phyloP scores from a whole-genome alignment of 2,113 vertebrate species.

The Platichthys stellatus region DNA sequence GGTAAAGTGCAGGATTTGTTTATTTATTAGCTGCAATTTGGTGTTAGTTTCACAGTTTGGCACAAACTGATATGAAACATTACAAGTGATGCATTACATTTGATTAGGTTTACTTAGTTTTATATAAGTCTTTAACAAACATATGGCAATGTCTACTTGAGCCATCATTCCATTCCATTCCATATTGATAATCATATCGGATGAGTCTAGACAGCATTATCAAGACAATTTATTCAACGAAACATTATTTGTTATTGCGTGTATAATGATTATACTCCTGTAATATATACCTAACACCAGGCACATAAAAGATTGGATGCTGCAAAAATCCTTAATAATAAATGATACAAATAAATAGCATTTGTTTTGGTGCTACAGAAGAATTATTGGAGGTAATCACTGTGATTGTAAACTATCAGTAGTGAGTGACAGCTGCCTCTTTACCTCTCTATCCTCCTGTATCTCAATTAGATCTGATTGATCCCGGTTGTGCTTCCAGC shows the following conservation, averaged over 20 bases:
- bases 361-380: background rate
- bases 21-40: no score
- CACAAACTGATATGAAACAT: no score
- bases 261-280: background rate
- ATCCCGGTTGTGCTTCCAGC: background rate
- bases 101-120: no score
- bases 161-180: no score
- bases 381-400: background rate
- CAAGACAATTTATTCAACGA: background rate
- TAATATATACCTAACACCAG: background rate
- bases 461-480: conserved; percentile 11
- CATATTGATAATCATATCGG: no score
- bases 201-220: background rate
- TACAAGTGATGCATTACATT: no score
- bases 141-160: no score
- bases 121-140: no score
- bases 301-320: background rate
- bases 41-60: no score
- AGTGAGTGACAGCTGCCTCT: background rate
- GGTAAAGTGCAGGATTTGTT: no score
- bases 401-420: no score
- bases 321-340: background rate
- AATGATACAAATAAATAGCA: background rate
- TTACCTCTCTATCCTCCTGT: background rate
- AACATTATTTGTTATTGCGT: background rate